Conservation (phyloP, 2,113 vertebrate species). For the Gasterosteus nipponicus region DNA sequence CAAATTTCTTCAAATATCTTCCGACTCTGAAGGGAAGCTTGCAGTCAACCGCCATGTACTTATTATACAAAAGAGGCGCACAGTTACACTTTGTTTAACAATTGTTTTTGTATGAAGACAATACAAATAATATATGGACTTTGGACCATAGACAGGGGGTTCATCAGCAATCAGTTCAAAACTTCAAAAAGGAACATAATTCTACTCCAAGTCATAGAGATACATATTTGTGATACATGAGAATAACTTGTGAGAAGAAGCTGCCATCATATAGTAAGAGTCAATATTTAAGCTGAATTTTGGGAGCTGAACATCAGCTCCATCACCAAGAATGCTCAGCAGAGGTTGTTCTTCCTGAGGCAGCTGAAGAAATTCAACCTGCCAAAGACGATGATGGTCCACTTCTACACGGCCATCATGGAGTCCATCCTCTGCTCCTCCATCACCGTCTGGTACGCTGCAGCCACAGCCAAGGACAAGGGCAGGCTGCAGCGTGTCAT, state of each 20-base stretch:
- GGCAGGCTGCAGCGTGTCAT: too few species aligned
- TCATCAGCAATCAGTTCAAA: background rate
- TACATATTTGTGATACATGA: background rate
- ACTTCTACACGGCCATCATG: too few species aligned
- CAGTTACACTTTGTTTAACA: background rate
- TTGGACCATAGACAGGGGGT: background rate
- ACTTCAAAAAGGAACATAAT: background rate
- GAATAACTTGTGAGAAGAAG: background rate
- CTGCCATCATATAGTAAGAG: background rate
- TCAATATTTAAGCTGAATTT: background rate
- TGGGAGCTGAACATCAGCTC: too few species aligned
- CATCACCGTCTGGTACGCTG: too few species aligned
- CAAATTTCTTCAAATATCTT: background rate
- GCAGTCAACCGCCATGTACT: background rate
- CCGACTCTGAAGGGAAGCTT: background rate
- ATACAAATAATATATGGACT: background rate
- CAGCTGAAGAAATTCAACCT: too few species aligned
- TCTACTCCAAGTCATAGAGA: background rate
- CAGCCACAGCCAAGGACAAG: too few species aligned
- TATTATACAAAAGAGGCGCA: too few species aligned
- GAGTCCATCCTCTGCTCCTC: too few species aligned
- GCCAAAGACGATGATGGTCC: too few species aligned
- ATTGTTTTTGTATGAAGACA: background rate
- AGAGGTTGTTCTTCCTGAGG: too few species aligned
- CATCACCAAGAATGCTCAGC: too few species aligned